Conservation (phyloP, 1,140 invertebrate species). For the Parasteatoda tepidariorum region DNA sequence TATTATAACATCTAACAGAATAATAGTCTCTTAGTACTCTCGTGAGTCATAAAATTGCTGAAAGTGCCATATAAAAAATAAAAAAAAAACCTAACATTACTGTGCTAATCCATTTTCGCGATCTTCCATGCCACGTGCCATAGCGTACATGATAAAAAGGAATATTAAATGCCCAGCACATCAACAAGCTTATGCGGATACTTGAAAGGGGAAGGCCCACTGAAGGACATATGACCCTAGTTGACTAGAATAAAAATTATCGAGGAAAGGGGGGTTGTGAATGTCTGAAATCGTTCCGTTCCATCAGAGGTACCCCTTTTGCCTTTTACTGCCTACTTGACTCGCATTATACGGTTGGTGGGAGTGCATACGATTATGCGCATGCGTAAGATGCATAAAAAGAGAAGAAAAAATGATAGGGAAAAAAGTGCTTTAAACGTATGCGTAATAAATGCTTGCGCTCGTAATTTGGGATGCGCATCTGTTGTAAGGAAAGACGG, state of each 20-base stretch:
- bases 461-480: constrained; percentile 22
- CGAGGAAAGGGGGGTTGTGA: neutral
- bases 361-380: constrained; percentile 31
- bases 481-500: constrained; percentile 17
- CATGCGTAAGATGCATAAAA: neutral
- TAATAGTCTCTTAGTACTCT: neutral
- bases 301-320: neutral
- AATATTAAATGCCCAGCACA: neutral
- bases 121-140: neutral
- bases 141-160: neutral
- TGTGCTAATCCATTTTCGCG: neutral
- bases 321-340: constrained; percentile 40
- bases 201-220: neutral
- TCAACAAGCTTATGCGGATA: neutral
- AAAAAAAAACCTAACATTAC: no score
- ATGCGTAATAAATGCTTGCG: constrained; percentile 15
- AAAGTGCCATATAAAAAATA: neutral
- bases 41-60: neutral
- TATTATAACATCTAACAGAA: neutral
- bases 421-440: neutral
- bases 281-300: no score
- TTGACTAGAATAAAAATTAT: neutral
- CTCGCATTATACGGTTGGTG: constrained; percentile 45
- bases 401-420: neutral
- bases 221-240: neutral